phyloP scores from a whole-genome alignment of 2,113 vertebrate species.

The Clarias magur region DNA sequence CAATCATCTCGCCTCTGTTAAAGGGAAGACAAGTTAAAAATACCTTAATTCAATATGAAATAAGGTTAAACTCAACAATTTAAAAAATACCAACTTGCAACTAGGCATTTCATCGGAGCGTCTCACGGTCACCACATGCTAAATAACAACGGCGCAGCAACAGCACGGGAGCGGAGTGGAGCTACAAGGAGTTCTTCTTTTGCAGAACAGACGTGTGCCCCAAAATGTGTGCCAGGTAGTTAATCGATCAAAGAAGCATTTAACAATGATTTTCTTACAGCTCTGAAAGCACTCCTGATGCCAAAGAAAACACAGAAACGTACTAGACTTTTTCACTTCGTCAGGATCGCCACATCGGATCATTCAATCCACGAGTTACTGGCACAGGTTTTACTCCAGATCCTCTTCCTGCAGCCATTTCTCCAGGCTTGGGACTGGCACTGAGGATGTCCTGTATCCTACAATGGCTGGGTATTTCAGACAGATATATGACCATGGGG shows the following conservation, averaged over 20 bases:
- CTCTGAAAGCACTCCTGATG: background rate
- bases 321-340: no score
- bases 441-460: no score
- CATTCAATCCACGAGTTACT: no score
- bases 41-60: background rate
- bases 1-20: no score
- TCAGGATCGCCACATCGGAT: no score
- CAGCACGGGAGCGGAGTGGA: no score
- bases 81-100: no score
- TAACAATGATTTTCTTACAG: conserved; percentile 11
- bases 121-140: background rate
- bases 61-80: background rate
- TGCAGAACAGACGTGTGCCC: conserved; percentile 9
- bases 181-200: background rate
- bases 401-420: no score
- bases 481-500: no score
- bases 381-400: no score
- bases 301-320: background rate
- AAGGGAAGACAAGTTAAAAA: background rate
- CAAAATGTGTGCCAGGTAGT: conserved; percentile 2
- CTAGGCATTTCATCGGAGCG: background rate
- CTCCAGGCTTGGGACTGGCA: no score
- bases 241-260: conserved; percentile 15
- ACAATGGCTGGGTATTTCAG: no score
- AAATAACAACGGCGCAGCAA: background rate